Evolutionary conservation across 2,797 vertebrate species (phyloP).

Genomic region (Loris lydekkerianus): DNA sequence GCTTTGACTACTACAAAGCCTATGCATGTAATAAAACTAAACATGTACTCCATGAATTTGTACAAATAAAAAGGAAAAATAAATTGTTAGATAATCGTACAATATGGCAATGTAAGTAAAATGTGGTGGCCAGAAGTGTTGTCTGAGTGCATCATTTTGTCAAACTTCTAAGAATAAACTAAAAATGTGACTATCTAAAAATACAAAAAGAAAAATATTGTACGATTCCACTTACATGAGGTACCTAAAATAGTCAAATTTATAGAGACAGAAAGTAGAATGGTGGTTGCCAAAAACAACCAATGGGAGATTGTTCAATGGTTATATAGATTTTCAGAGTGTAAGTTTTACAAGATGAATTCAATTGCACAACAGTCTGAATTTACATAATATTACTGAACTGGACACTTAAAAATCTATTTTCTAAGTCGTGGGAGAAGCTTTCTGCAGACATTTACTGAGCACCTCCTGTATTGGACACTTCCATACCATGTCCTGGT

Average conservation of each 20-base stretch:
- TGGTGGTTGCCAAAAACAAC: not conserved
- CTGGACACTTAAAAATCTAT: not conserved
- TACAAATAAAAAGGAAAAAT: not conserved
- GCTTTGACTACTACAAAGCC: not conserved
- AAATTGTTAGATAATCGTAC: not conserved
- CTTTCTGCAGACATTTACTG: not conserved
- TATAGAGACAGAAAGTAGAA: not conserved
- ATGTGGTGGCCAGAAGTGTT: not conserved
- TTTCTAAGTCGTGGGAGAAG: not conserved
- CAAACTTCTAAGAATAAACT: not conserved
- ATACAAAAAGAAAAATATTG: not conserved
- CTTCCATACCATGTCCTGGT: too few relatives aligned
- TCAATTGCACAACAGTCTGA: not conserved
- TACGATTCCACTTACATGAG: not conserved
- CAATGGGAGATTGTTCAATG: not conserved
- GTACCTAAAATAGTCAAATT: not conserved
- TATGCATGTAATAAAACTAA: not conserved
- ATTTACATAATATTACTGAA: not conserved
- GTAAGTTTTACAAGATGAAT: not conserved
- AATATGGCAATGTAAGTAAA: not conserved
- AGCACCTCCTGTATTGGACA: not conserved
- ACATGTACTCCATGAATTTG: not conserved
- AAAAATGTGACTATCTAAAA: not conserved
- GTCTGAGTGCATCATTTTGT: not conserved
- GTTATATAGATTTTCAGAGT: not conserved